Percentiles rank a stretch among this genome's conserved stretches.
phyloP scores from a whole-genome alignment of 1,140 invertebrate species.

The Lucilia sericata region DNA sequence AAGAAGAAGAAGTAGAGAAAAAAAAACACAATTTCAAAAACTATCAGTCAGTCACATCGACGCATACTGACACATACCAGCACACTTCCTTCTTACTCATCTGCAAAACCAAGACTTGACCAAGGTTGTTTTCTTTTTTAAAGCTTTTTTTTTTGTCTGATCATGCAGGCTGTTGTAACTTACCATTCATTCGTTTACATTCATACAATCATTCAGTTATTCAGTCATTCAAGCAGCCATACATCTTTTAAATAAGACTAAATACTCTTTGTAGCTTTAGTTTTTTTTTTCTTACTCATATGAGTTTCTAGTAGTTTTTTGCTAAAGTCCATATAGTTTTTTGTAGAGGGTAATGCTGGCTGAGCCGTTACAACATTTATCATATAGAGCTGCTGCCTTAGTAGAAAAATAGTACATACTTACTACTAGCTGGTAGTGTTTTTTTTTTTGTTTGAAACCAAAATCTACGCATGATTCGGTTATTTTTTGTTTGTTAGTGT shows the following conservation, averaged over 20 bases:
- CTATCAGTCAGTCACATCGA: not conserved
- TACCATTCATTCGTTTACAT: not conserved
- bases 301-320: not conserved
- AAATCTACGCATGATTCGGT: slow-evolving; percentile 42
- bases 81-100: not conserved
- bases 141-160: not conserved
- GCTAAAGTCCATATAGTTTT: not conserved
- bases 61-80: not conserved
- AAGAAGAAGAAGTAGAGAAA: slow-evolving; percentile 7
- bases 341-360: not conserved
- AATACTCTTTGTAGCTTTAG: not conserved
- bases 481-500: not conserved
- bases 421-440: not conserved
- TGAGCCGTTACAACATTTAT: slow-evolving; percentile 31
- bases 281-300: not conserved
- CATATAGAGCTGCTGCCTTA: not conserved
- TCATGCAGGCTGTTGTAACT: slow-evolving; percentile 11
- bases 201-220: not conserved
- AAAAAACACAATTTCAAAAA: slow-evolving; percentile 26
- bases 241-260: not conserved
- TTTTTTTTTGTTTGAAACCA: not conserved
- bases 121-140: not conserved
- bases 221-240: not conserved
- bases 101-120: not conserved
- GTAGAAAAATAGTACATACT: not conserved